These are phyloP conservation scores for Cephalopterus ornatus DNA, from an alignment of 2,113 vertebrate species.

Conservation along the genomic window DNA sequence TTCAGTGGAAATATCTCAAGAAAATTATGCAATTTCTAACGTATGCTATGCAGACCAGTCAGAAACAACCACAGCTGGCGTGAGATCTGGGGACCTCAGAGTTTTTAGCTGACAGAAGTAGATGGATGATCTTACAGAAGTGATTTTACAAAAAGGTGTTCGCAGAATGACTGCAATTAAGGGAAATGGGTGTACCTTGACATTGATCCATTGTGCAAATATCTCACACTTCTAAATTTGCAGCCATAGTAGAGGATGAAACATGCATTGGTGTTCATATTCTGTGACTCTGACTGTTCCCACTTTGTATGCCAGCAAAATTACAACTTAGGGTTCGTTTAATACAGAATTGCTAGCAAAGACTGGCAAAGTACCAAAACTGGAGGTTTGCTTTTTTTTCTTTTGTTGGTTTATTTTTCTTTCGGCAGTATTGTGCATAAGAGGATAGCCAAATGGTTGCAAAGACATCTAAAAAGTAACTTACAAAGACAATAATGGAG, in stretches of 20 bases:
- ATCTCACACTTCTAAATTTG: not conserved
- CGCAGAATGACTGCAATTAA: not conserved
- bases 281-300: not conserved
- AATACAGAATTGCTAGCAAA: not conserved
- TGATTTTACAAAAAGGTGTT: not conserved
- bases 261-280: not conserved
- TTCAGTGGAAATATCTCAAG: not conserved
- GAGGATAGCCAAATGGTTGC: not conserved
- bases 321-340: not conserved
- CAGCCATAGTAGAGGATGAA: not conserved
- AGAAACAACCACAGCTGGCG: not conserved
- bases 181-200: not conserved
- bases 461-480: not conserved
- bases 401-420: not conserved
- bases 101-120: not conserved
- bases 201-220: not conserved
- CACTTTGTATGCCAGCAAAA: not conserved
- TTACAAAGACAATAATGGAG: not conserved
- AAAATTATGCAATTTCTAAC: not conserved
- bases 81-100: not conserved
- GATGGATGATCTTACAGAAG: conserved; percentile 7
- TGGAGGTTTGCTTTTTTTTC: fast-evolving
- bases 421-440: not conserved
- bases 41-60: not conserved
- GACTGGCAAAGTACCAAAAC: not conserved